Evolutionary conservation across 2,797 vertebrate species (phyloP).

Genomic region (Holocentrus rufus): DNA sequence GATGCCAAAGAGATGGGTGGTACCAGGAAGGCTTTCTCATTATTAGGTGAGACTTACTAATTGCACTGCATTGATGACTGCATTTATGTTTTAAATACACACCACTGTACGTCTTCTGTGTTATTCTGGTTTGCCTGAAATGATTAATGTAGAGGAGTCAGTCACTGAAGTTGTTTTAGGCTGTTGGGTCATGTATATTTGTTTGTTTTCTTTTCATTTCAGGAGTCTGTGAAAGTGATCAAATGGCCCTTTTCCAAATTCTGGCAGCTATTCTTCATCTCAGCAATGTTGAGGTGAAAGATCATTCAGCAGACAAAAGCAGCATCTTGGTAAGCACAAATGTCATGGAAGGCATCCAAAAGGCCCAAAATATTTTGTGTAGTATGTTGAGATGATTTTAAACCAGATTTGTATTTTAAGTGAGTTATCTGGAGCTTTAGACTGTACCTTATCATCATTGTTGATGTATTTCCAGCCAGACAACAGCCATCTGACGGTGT

Average conservation of each 20-base stretch:
- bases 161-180: no score
- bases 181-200: not conserved
- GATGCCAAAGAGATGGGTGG: slow-evolving; percentile 90
- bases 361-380: not conserved
- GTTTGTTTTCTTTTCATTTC: slow-evolving; percentile 31
- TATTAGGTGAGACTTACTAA: slow-evolving; percentile 85
- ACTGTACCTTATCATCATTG: not conserved
- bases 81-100: not conserved
- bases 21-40: slow-evolving; percentile 90
- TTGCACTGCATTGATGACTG: not conserved
- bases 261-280: slow-evolving; percentile 95
- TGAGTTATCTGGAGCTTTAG: slow-evolving; percentile 1
- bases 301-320: slow-evolving; percentile 88
- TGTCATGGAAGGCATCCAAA: not conserved
- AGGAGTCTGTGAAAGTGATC: slow-evolving; percentile 91
- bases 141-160: not conserved
- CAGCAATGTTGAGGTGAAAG: slow-evolving; percentile 91
- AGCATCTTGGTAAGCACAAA: slow-evolving; percentile 83
- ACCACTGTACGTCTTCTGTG: not conserved
- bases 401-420: not conserved
- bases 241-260: slow-evolving; percentile 93
- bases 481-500: slow-evolving; percentile 86
- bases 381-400: not conserved
- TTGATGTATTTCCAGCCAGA: slow-evolving; percentile 83
- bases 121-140: not conserved